These are phyloP conservation scores for Nylanderia fulva DNA, from an alignment of 1,140 invertebrate genomes.

Conservation along the genomic window DNA sequence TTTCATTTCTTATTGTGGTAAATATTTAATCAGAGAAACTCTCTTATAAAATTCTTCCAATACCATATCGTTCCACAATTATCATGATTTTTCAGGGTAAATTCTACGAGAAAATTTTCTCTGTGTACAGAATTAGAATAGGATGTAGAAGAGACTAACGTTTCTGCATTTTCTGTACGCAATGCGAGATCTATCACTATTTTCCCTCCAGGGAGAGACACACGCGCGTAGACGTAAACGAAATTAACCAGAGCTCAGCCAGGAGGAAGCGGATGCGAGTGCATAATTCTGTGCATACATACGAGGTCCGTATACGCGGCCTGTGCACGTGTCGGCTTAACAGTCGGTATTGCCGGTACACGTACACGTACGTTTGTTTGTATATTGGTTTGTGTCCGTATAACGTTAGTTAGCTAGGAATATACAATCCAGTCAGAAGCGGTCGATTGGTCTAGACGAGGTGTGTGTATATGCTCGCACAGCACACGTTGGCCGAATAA, in stretches of 20 bases:
- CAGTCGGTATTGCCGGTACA: conserved; percentile 47
- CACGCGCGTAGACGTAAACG: conserved; percentile 55
- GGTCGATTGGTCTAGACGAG: conserved; percentile 79
- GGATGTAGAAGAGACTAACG: not conserved
- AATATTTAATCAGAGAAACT: too few relatives aligned
- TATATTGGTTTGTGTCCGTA: conserved; percentile 59
- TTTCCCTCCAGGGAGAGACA: conserved; percentile 43
- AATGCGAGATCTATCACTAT: not conserved
- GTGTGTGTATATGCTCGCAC: conserved; percentile 63
- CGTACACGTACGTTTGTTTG: conserved; percentile 24
- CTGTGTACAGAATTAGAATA: too few relatives aligned
- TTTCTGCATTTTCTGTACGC: not conserved
- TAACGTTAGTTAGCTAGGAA: conserved; percentile 71
- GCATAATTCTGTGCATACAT: conserved; percentile 70
- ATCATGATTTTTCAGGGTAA: too few relatives aligned
- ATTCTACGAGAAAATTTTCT: too few relatives aligned
- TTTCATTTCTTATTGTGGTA: too few relatives aligned
- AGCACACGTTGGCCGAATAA: conserved; percentile 66
- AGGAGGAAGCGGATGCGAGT: conserved; percentile 66
- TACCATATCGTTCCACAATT: too few relatives aligned
- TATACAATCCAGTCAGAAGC: conserved; percentile 65
- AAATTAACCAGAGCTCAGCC: conserved; percentile 66
- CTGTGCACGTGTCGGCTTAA: conserved; percentile 63
- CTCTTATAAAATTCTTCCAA: too few relatives aligned
- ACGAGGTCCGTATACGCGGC: conserved; percentile 55